Base-by-base conservation (phyloP, 1,140 invertebrate genomes). In the Lucilia sericata region DNA sequence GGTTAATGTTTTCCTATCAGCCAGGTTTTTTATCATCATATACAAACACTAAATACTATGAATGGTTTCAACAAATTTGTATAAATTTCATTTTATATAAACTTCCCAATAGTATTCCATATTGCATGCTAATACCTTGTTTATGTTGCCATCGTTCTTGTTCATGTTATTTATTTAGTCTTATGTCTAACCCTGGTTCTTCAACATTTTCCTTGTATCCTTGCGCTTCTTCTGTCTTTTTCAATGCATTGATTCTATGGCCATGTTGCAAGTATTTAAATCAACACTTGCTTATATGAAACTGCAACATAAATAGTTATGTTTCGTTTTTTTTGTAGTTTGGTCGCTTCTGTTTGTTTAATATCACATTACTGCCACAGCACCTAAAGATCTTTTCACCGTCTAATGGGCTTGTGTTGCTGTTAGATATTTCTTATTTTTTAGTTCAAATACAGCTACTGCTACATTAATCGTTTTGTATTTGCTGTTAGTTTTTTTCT, bases 61-160 rank as follows among this genome's bases (percentile, higher is more conserved):
- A n/a, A 21, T 19, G 17, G 60, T n/a, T 70, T 55, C 5, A 70
- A 70, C 19, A 70, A 70, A 70, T 70, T 70, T 70, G 65, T 70
- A 12, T 60, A 70, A 21, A 17, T 19, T 21, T 70, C 9, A 21
- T 70, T 70, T 21, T 0, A n/a, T 1, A n/a, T 2, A 60, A 0
- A 17, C 51, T 14, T 60, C 13, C 14, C 7, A n/a, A n/a, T 14
- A 2, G 9, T 12, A 21, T 70, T 10, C n/a, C 8, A 21, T 70
- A 21, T 70, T 70, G 65, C 65, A 70, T 70, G 65, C 21, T 70
- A 70, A 25, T 19, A 12, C 21, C 65, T 25, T 70, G 19, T 70
- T 70, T 70, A 70, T 70, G 65, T 70, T 21, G n/a, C 65, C n/a
- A 21, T 25, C 65, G 10, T 19, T 70, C 65, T 21, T 25, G 5